A percentile compares a stretch with the other conserved stretches of the same genome.
Evolutionary conservation across 2,888 invertebrate species (phyloP).

Genomic region (Leptogaster cylindrica): DNA sequence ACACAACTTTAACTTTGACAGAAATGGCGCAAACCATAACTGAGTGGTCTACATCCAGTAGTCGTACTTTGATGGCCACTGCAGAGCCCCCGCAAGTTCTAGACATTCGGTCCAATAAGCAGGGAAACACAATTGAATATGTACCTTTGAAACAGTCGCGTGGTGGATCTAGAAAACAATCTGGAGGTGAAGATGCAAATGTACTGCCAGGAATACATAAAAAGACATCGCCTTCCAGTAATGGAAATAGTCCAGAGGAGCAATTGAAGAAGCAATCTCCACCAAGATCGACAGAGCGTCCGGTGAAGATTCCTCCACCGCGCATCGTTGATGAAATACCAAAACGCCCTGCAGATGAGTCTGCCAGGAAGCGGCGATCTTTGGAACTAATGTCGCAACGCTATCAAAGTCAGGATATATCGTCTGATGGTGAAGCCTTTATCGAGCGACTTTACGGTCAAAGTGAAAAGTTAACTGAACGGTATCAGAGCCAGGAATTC

Average conservation of each 20-base stretch:
- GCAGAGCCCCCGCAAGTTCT: constrained; percentile 57
- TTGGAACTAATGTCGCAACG: constrained; percentile 65
- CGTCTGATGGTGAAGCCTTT: constrained; percentile 62
- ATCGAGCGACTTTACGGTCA: constrained; percentile 69
- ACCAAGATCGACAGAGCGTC: constrained; percentile 57
- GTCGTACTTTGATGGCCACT: constrained; percentile 75
- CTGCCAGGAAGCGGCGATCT: constrained; percentile 63
- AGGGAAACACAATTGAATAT: constrained; percentile 54
- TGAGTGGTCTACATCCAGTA: constrained; percentile 83
- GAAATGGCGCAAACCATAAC: constrained; percentile 80
- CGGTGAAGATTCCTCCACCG: constrained; percentile 61
- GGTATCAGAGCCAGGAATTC: constrained; percentile 72
- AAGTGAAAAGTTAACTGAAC: constrained; percentile 69
- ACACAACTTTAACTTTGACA: constrained; percentile 74
- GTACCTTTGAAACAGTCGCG: constrained; percentile 58
- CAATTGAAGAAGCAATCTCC: constrained; percentile 47
- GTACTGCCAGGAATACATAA: constrained; percentile 57
- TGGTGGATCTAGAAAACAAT: constrained; percentile 52
- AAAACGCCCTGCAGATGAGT: constrained; percentile 52
- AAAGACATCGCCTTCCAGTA: constrained; percentile 54
- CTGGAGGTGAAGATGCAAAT: constrained; percentile 55
- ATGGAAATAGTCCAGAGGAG: constrained; percentile 51
- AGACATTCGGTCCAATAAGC: constrained; percentile 48
- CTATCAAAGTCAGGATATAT: constrained; percentile 69
- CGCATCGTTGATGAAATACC: constrained; percentile 51